Percentiles rank a stretch among this genome's conserved stretches.
phyloP scores from a whole-genome alignment of 2,113 vertebrate genomes.

The Gavialis gangeticus region DNA sequence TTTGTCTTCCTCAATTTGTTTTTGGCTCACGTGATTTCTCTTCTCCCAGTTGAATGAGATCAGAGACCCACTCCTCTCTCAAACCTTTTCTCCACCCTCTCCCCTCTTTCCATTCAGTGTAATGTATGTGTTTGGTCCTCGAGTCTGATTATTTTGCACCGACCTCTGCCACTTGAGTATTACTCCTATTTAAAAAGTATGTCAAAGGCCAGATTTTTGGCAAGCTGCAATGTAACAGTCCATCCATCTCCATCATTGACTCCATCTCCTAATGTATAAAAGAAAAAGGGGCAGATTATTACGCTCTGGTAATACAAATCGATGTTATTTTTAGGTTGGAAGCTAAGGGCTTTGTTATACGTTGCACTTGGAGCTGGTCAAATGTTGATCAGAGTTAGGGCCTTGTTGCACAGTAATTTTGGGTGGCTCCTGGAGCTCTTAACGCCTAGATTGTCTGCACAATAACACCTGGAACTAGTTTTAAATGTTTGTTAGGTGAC shows the following conservation, averaged over 20 bases:
- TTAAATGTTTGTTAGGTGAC: too few species aligned
- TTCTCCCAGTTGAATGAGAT: neutral
- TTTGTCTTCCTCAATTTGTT: neutral
- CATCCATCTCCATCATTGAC: neutral
- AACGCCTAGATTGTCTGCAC: too few species aligned
- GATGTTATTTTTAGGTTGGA: slow-evolving; percentile 35
- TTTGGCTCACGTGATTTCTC: neutral
- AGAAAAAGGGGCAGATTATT: neutral
- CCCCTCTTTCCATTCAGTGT: neutral
- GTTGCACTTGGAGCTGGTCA: too few species aligned
- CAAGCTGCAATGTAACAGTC: neutral
- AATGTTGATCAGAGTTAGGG: too few species aligned
- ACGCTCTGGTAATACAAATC: neutral
- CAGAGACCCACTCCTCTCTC: neutral
- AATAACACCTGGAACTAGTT: too few species aligned
- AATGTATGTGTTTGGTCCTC: neutral
- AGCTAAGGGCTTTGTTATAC: neutral
- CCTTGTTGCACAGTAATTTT: too few species aligned
- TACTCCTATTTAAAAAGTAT: neutral
- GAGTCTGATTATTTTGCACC: neutral
- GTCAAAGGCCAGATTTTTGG: neutral
- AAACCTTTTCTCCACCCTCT: neutral
- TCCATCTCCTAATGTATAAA: neutral
- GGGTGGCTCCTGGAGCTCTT: too few species aligned
- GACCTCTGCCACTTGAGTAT: neutral